These are phyloP conservation scores for Thamnophis sirtalis DNA, from an alignment of 2,113 vertebrate genomes.

Conservation along the genomic window DNA sequence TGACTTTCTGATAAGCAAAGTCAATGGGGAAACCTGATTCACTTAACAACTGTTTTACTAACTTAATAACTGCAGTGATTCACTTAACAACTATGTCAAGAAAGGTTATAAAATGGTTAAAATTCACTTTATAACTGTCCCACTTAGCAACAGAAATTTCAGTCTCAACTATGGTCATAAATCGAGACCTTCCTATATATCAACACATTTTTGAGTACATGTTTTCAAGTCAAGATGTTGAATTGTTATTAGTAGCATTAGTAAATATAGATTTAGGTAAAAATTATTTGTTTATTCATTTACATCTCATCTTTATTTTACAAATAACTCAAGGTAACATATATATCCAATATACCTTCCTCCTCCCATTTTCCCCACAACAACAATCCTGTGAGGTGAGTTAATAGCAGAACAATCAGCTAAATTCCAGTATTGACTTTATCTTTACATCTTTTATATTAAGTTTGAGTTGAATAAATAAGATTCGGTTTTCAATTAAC, in stretches of 20 bases:
- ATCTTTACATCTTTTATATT: neutral
- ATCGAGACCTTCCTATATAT: neutral
- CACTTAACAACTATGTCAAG: too few species aligned
- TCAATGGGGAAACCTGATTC: too few species aligned
- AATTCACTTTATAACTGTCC: too few species aligned
- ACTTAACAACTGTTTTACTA: too few species aligned
- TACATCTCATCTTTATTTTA: neutral
- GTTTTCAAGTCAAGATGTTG: slow-evolving; percentile 4
- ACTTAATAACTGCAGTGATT: too few species aligned
- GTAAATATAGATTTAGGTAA: neutral
- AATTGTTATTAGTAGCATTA: slow-evolving; percentile 4
- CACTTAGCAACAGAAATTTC: neutral
- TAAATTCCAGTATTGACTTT: neutral
- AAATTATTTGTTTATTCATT: neutral
- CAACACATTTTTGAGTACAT: neutral
- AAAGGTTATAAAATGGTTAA: too few species aligned
- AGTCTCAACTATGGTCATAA: neutral
- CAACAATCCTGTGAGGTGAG: neutral
- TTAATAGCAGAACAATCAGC: neutral
- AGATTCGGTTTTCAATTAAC: neutral
- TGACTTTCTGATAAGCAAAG: too few species aligned
- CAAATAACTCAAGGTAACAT: neutral
- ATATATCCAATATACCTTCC: neutral
- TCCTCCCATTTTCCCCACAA: neutral
- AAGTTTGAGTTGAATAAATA: neutral